phyloP scores from a whole-genome alignment of 2,113 vertebrate species.

The Ctenomys sociabilis region DNA sequence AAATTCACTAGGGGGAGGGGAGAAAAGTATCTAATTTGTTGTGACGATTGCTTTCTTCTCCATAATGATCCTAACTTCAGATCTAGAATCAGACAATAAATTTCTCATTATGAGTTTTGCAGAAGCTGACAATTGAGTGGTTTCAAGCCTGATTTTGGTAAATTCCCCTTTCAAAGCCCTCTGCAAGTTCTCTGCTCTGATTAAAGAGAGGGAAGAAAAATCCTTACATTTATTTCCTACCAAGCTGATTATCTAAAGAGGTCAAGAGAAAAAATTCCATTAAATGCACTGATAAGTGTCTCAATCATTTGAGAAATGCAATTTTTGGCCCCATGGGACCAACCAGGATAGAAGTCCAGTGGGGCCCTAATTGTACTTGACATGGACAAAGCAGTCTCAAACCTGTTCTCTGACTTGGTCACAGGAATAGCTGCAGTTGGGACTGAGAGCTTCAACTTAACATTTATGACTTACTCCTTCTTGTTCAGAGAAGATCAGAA shows the following conservation, averaged over 20 bases:
- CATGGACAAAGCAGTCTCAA: not conserved
- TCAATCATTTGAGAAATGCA: constrained; percentile 58
- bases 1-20: no score
- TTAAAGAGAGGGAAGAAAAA: constrained; percentile 67
- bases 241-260: constrained; percentile 75
- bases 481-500: constrained; percentile 46
- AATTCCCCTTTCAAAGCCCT: constrained; percentile 72
- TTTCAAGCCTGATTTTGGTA: constrained; percentile 78
- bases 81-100: constrained; percentile 73
- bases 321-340: constrained; percentile 60
- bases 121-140: constrained; percentile 67
- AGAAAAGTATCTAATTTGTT: not conserved
- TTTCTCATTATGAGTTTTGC: constrained; percentile 73
- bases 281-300: constrained; percentile 60
- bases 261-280: constrained; percentile 73
- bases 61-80: constrained; percentile 56
- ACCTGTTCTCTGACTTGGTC: constrained; percentile 56
- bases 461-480: constrained; percentile 65
- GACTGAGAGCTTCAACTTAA: constrained; percentile 58
- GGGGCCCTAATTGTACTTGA: constrained; percentile 35
- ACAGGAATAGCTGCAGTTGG: not conserved
- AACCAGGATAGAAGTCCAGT: not conserved
- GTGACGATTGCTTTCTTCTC: not conserved
- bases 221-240: constrained; percentile 71
- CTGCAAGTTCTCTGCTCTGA: constrained; percentile 71